phyloP scores from a whole-genome alignment of 2,888 invertebrate genomes.

The Erebia aethiops region DNA sequence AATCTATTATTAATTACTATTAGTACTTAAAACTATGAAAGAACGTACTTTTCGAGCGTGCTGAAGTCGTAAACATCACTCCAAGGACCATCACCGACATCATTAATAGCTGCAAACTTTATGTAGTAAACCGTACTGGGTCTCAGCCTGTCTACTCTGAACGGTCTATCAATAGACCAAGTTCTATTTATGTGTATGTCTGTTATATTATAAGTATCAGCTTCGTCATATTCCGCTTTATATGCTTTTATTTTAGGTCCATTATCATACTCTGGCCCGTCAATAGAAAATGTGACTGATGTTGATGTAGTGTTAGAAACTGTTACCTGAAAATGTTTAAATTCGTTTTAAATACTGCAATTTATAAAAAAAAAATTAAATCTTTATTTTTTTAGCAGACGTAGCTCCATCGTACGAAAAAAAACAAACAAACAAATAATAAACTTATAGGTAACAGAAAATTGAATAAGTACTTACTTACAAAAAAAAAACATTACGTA shows the following conservation, averaged over 20 bases:
- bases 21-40: neutral
- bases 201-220: conserved; percentile 58
- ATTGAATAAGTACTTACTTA: too few species aligned
- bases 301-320: conserved; percentile 53
- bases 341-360: too few species aligned
- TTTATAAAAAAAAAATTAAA: too few species aligned
- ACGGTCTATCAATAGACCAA: conserved; percentile 63
- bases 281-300: conserved; percentile 59
- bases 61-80: conserved; percentile 51
- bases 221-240: conserved; percentile 65
- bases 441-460: too few species aligned
- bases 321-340: conserved; percentile 49
- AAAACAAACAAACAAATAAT: too few species aligned
- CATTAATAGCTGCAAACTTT: conserved; percentile 67
- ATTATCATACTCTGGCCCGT: conserved; percentile 47
- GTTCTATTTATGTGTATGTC: conserved; percentile 67
- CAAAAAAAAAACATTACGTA: too few species aligned
- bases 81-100: conserved; percentile 63
- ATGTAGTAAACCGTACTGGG: conserved; percentile 62
- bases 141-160: conserved; percentile 60
- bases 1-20: too few species aligned
- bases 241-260: conserved; percentile 62
- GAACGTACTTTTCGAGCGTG: conserved; percentile 68
- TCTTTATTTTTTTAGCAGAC: too few species aligned
- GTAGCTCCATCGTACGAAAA: too few species aligned